Conservation (phyloP, 2,113 vertebrate genomes). For the Rhabdornis inornatus region DNA sequence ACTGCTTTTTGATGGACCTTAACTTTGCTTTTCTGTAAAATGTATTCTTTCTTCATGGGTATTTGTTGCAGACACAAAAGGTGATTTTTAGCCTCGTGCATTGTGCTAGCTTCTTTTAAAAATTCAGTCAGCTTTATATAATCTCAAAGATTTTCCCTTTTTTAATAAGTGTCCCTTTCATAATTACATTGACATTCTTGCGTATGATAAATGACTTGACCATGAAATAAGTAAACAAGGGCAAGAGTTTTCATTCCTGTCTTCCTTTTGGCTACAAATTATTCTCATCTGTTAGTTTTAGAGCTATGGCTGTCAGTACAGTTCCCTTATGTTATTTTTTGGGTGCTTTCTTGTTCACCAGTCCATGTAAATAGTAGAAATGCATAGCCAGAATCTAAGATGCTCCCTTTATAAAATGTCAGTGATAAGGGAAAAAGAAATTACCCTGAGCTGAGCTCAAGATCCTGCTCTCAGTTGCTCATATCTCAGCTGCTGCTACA, state of each 20-base stretch:
- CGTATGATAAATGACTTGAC: not conserved
- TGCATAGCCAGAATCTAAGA: not conserved
- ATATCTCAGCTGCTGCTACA: not conserved
- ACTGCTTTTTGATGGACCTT: not conserved
- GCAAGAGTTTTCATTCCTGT: not conserved
- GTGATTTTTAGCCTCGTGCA: rapidly evolving
- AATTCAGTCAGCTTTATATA: not conserved
- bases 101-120: not conserved
- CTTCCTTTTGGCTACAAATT: not conserved
- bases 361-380: not conserved
- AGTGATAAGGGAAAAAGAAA: not conserved
- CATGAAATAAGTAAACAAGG: not conserved
- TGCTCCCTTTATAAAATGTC: not conserved
- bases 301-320: not conserved
- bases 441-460: not conserved
- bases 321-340: not conserved
- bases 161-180: not conserved
- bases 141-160: not conserved
- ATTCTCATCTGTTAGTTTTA: not conserved
- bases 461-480: not conserved
- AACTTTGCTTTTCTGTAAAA: not conserved
- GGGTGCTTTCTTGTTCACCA: not conserved
- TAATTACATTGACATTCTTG: not conserved
- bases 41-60: not conserved
- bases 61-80: not conserved